A percentile compares a stretch with the other conserved stretches of the same genome.
Conservation (phyloP, 1,140 invertebrate genomes). For the honey bee (Apis mellifera) region Amel_HAv3.1 CM009932.2:5878501-5879000, state of each 20-base stretch:
- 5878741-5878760: background rate
- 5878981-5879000: no score
- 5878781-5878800: background rate
- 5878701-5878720: background rate
- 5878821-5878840: background rate
- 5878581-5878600: no score
- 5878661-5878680: background rate
- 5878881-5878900: no score
- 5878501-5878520: slow-evolving; percentile 24
- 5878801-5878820: background rate
- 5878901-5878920: background rate
- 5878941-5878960: background rate
- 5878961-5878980: no score
- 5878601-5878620: background rate
- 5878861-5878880: background rate
- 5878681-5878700: background rate
- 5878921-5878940: background rate
- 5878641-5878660: background rate
- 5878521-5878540: background rate
- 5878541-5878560: background rate
- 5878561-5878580: no score
- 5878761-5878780: background rate
- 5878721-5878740: background rate
- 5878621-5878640: background rate
- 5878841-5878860: background rate